phyloP scores from a whole-genome alignment of 2,888 invertebrate species.

The Ceriagrion tenellum region DNA sequence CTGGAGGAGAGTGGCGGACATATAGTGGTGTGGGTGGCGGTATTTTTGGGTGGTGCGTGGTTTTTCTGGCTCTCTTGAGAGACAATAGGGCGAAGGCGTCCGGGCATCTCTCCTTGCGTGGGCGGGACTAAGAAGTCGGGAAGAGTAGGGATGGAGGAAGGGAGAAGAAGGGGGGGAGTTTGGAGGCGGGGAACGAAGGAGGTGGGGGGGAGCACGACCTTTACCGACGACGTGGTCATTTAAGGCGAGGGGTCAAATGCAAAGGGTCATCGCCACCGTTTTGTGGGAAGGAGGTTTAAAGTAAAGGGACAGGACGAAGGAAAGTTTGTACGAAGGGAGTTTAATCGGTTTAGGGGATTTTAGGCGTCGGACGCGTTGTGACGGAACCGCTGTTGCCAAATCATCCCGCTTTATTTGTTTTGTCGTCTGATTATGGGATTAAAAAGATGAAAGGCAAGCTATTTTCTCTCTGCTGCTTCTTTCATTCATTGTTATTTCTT shows the following conservation, averaged over 20 bases:
- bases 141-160: too few species aligned
- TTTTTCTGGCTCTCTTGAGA: too few species aligned
- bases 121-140: too few species aligned
- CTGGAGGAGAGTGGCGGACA: too few species aligned
- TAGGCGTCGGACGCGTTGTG: neutral
- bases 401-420: neutral
- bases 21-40: too few species aligned
- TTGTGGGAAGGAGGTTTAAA: neutral
- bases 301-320: neutral
- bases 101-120: too few species aligned
- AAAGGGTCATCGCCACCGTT: neutral
- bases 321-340: neutral
- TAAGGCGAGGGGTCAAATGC: constrained; percentile 9
- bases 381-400: neutral
- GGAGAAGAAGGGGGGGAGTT: too few species aligned
- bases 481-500: too few species aligned
- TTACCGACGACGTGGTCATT: neutral
- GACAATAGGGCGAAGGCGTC: too few species aligned
- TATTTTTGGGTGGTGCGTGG: too few species aligned
- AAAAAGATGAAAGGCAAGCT: neutral
- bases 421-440: neutral
- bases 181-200: neutral
- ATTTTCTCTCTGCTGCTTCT: neutral
- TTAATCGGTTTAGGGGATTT: neutral
- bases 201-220: neutral